Base-by-base conservation (phyloP, 2,888 invertebrate species). In the Papilio elwesi region DNA sequence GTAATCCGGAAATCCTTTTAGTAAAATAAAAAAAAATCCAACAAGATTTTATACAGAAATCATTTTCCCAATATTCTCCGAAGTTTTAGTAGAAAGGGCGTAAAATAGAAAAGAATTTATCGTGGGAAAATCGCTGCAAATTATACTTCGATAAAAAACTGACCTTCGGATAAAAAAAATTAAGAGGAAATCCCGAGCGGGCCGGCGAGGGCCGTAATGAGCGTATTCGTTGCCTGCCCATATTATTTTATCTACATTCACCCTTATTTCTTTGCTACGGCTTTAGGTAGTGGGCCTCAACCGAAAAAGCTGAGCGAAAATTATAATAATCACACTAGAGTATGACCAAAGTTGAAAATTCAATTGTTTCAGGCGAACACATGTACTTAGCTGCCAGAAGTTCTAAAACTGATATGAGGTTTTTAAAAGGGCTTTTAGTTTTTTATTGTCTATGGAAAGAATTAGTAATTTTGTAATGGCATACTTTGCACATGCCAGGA, bases 191-290 rank as follows among this genome's bases (percentile, higher is more conserved):
- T 66, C 70, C 71, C 64, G 36, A 52, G 55, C 15, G 26, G 65
- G 36, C 26, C 59, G 36, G 26, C 51, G 62, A 43, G 66, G 43
- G 49, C 38, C 15, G 66, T 66, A 71, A 66, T 52, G 71, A 66
- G 38, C 66, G 66, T 48, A 48, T 65, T 57, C 70, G 70, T 38
- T 48, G 52, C 48, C 64, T 51, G 64, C 70, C 13, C 71, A 43
- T 66, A 57, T 71, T 57, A 71, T 66, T 66, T 71, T 71, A 66
- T 71, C 71, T 71, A 59, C 16, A 51, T 66, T 66, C 59, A 66
- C 51, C 57, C 71, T 66, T 57, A 66, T 71, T 66, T 69, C 36
- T 66, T 59, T 66, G 70, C 70, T 43, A 48, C 6, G 64, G 64
- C 48, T 38, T 55, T 53, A 11, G 15, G 26, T 0, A 7, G 43